Evolutionary conservation across 2,113 vertebrate species (phyloP), one percentile per base, ranked within the genome.

Genomic region (Fulmarus glacialis): DNA sequence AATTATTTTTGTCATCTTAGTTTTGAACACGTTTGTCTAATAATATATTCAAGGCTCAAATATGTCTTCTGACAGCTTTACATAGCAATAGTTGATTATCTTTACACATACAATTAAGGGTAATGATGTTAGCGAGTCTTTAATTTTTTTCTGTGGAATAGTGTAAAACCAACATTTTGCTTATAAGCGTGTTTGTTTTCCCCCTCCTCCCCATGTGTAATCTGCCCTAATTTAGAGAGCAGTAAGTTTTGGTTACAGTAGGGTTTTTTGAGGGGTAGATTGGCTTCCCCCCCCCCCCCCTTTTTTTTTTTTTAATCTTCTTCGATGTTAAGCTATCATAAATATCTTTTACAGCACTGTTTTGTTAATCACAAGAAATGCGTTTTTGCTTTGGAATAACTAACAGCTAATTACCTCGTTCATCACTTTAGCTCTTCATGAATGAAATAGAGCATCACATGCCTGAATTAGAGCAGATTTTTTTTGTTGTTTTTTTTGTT

Each of bases 361-460:
- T 87, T 85, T 89, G 66, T 91, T 91, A 89, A 87, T 93, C 47
- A 71, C 29, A 47, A 85, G 71, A 90, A 90, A 86, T 23, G 40
- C 73, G 48, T 1, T 77, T 96, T 94, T 96, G 36, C 90, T 92
- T 15, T 72, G 60, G 40, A 95, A 91, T 91, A 95, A 64, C 52
- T 93, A 93, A 75, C 42, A 79, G 84, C 70, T 97, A 90, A 95
- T 95, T 97, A 82, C 58, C 62, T 93, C 70, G 95, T 96, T 90
- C 53, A 90, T 94, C 71, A 81, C 53, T 93, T 74, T 4, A 82
- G 48, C 62, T 94, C 71, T 86, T 87, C 55, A 71, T 86, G 60
- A 83, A 88, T 29, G 45, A 93, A 90, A 30, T 32, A 89, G 34
- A 95, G 63, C 29, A 67, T 91, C n/a, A 38, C 56, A 26, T 34